Conservation (phyloP, 92 coral and sea anemone species). For the Ricordea florida region DNA sequence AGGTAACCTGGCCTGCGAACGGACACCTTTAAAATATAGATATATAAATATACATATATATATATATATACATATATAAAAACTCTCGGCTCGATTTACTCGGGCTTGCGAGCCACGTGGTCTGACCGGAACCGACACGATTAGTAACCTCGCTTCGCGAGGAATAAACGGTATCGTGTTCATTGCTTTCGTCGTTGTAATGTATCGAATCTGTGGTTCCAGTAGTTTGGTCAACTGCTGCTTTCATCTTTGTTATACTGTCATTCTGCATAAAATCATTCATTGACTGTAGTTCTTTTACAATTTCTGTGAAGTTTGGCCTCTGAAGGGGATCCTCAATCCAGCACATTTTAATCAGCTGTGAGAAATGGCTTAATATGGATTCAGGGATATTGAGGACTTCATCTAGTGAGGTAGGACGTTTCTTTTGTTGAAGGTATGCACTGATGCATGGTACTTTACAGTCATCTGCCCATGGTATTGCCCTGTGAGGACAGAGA, state of each 20-base stretch:
- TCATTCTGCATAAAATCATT: background rate
- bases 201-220: background rate
- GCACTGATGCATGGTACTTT: constrained; percentile 9
- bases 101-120: too few species aligned
- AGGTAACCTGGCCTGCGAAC: too few species aligned
- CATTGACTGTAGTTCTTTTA: constrained; percentile 2
- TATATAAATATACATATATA: too few species aligned
- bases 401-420: constrained; percentile 16
- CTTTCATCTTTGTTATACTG: background rate
- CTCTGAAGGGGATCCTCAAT: background rate
- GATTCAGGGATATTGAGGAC: background rate
- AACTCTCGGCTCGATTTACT: too few species aligned
- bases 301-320: constrained; percentile 3
- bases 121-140: too few species aligned
- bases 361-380: background rate
- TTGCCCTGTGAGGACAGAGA: constrained; percentile 14
- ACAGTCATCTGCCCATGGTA: constrained; percentile 40
- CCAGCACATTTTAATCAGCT: constrained; percentile 11
- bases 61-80: too few species aligned
- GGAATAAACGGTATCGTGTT: constrained; percentile 3
- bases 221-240: constrained; percentile 1
- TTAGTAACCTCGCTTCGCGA: too few species aligned
- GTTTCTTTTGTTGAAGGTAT: constrained; percentile 7
- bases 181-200: background rate
- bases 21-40: too few species aligned